A percentile compares a stretch with the other conserved stretches of the same genome.
phyloP scores from a whole-genome alignment of 2,888 invertebrate species.

The Aricia artaxerxes region DNA sequence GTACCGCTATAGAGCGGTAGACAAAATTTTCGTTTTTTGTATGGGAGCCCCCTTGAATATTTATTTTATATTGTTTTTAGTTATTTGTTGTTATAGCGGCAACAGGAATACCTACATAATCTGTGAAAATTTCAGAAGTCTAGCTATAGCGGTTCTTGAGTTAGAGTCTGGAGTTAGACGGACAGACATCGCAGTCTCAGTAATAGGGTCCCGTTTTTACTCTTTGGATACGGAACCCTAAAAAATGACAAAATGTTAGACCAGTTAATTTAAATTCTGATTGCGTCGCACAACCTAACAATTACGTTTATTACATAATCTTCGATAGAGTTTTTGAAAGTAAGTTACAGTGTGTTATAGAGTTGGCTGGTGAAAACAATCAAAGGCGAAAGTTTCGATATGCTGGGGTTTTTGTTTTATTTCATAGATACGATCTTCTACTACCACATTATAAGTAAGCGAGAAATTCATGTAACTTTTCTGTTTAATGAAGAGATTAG shows the following conservation, averaged over 20 bases:
- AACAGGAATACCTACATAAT: too few relatives aligned
- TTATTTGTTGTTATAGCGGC: too few relatives aligned
- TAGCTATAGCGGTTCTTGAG: too few relatives aligned
- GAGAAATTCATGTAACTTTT: background rate
- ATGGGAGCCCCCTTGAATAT: too few relatives aligned
- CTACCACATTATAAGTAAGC: background rate
- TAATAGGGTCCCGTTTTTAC: too few relatives aligned
- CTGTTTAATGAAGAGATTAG: background rate
- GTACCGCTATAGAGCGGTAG: too few relatives aligned
- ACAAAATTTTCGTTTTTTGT: too few relatives aligned
- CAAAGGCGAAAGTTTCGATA: constrained; percentile 9
- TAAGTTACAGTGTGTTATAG: constrained; percentile 17
- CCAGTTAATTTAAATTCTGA: constrained; percentile 7
- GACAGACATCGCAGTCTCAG: too few relatives aligned
- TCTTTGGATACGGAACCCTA: too few relatives aligned
- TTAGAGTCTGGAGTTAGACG: too few relatives aligned
- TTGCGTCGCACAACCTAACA: background rate
- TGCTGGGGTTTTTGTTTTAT: constrained; percentile 10
- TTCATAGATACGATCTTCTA: background rate
- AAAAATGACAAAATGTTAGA: background rate
- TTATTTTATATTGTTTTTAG: too few relatives aligned
- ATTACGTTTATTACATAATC: constrained; percentile 17
- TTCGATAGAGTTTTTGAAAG: constrained; percentile 20
- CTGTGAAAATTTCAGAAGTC: too few relatives aligned
- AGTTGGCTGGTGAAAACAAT: constrained; percentile 12